phyloP scores from a whole-genome alignment of 2,113 vertebrate genomes.

The Ondatra zibethicus region DNA sequence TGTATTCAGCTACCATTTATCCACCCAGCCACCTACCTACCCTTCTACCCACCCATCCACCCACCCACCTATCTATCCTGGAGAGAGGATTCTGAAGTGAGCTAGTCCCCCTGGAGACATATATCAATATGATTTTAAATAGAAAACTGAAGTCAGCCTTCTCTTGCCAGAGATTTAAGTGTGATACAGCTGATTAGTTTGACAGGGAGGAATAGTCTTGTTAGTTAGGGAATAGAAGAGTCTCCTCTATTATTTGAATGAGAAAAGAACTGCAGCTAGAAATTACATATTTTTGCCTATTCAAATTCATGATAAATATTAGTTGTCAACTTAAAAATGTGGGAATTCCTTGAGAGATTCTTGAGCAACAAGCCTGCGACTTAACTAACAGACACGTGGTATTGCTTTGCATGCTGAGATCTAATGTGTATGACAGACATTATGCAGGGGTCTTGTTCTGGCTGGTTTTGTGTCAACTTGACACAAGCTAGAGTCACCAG shows the following conservation, averaged over 20 bases:
- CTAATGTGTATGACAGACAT: background rate
- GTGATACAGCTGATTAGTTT: constrained; percentile 18
- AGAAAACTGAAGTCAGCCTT: constrained; percentile 18
- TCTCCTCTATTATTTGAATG: constrained; percentile 6
- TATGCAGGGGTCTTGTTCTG: background rate
- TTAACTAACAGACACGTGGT: background rate
- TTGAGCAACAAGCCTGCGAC: background rate
- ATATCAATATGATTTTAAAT: constrained; percentile 10
- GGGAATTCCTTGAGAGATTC: background rate
- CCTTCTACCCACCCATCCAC: background rate
- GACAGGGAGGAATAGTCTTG: constrained; percentile 31
- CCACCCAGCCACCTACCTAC: background rate
- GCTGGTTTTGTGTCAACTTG: background rate
- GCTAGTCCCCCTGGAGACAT: background rate
- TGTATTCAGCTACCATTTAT: background rate
- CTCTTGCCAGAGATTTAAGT: constrained; percentile 22
- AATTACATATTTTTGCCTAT: constrained; percentile 28
- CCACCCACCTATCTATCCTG: background rate
- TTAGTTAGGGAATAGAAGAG: constrained; percentile 20
- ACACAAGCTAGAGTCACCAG: background rate
- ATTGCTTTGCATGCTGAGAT: background rate
- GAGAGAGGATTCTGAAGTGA: constrained; percentile 12
- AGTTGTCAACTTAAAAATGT: constrained; percentile 1
- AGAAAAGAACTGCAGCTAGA: constrained; percentile 7
- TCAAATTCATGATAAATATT: constrained; percentile 26